These are phyloP conservation scores for Scaptomyza hsui DNA, from an alignment of 1,140 invertebrate genomes.

Conservation along the genomic window DNA sequence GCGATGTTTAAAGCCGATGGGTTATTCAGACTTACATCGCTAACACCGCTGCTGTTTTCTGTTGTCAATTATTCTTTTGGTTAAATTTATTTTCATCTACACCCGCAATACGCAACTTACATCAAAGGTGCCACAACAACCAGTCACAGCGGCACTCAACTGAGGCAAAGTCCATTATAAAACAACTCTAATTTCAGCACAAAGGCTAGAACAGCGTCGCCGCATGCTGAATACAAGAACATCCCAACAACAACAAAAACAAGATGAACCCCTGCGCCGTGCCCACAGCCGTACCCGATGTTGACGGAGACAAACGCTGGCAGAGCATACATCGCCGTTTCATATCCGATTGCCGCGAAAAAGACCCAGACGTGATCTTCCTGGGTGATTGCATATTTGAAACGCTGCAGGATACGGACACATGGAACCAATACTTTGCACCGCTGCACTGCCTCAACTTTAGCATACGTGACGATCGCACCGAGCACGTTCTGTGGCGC, in stretches of 20 bases:
- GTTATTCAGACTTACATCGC: constrained; percentile 9
- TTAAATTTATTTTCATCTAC: constrained; percentile 45
- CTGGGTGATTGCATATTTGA: constrained; percentile 94
- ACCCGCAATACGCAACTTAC: constrained; percentile 11
- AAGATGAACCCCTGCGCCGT: constrained; percentile 87
- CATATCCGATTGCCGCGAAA: constrained; percentile 91
- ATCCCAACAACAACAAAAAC: constrained; percentile 15
- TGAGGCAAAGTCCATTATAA: background rate
- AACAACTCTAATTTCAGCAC: constrained; percentile 4
- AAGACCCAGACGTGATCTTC: constrained; percentile 96
- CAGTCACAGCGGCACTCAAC: background rate
- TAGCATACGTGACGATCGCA: constrained; percentile 94
- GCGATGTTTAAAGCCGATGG: background rate
- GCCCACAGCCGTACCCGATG: constrained; percentile 86
- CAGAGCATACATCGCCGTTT: constrained; percentile 89
- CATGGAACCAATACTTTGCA: constrained; percentile 94
- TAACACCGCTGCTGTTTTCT: constrained; percentile 42
- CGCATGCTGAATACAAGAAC: constrained; percentile 34
- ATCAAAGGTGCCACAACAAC: background rate
- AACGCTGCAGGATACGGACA: constrained; percentile 90
- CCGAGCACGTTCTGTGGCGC: constrained; percentile 95
- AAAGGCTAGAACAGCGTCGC: constrained; percentile 26
- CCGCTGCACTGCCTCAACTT: constrained; percentile 95
- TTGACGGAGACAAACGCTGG: constrained; percentile 80
- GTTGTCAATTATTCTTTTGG: constrained; percentile 56